Base-by-base conservation (phyloP, 2,888 invertebrate genomes). In the Dynastes maya region DNA sequence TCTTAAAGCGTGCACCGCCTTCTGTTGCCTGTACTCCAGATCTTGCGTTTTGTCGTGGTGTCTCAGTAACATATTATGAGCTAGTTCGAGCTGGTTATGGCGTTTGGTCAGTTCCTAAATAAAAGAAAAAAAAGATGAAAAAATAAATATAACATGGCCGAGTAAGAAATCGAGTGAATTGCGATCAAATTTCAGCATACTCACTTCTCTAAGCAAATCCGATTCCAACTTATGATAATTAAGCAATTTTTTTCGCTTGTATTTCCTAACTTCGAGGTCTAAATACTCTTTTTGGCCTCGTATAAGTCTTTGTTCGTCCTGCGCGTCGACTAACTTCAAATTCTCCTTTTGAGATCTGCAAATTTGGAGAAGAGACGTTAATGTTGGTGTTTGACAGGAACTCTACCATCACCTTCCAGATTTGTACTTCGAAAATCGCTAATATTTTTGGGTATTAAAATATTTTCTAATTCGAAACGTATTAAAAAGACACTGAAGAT, bases 31-130 rank as follows among this genome's bases (percentile, higher is more conserved):
- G 89, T 97, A 97, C 89, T 99, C 99, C 83, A 98, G 90, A 87
- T 98, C 98, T 88, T 97, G 96, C 68, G 98, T 98, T 88, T 97
- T 96, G 88, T 98, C 98, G 90, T 99, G 99, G 89, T 99, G 99
- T 83, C 97, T 93, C 82, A 98, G 89, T 82, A 99, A 90, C 95
- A 98, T 97, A 70, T 93, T 91, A 89, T 99, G 99, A 75, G 98
- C 97, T 88, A 96, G 96, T 86, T 99, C 98, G 84, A 99, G 89
- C 88, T 99, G 99, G 83, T 96, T 95, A 88, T 98, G 97, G 77
- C 98, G 93, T 90, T 97, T 97, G 88, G 95, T 96, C 86, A 99
- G 90, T 90, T 99, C 99, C 96, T 98, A 88, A 0, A 55, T 37
- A 37, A 37, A 37, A 37, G 32, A 55, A 6, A 55, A 40, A 64